These are phyloP conservation scores for Venturia canescens DNA, from an alignment of 1,140 invertebrate genomes.

Conservation along the genomic window DNA sequence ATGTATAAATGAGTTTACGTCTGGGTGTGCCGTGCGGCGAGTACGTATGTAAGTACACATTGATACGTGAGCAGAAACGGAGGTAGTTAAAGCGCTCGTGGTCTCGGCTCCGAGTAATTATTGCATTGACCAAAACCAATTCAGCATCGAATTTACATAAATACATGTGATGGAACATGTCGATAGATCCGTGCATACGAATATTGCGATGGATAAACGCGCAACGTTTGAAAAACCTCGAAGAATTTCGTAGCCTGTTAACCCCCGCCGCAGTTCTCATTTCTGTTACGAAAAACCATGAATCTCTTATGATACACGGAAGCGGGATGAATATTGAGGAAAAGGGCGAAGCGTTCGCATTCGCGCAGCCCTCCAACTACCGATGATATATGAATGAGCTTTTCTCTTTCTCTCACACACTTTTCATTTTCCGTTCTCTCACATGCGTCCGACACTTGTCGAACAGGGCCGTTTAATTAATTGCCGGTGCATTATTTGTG, in stretches of 20 bases:
- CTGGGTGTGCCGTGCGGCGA: too few relatives aligned
- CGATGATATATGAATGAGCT: slow-evolving; percentile 5
- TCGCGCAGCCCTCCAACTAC: neutral
- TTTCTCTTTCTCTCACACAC: neutral
- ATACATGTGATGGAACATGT: slow-evolving; percentile 51
- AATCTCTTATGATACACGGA: neutral
- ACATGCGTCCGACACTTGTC: slow-evolving; percentile 40
- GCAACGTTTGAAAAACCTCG: neutral
- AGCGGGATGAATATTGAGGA: neutral
- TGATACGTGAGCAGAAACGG: neutral
- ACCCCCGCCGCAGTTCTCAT: neutral
- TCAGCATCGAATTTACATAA: slow-evolving; percentile 64
- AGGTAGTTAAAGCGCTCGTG: slow-evolving; percentile 2
- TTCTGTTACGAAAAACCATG: neutral
- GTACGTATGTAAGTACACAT: neutral
- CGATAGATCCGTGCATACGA: neutral
- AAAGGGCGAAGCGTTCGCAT: neutral
- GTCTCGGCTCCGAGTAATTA: slow-evolving; percentile 50
- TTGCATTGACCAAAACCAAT: slow-evolving; percentile 59
- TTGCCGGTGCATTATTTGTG: slow-evolving; percentile 62
- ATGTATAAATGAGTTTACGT: neutral
- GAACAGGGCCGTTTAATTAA: slow-evolving; percentile 58
- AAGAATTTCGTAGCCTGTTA: neutral
- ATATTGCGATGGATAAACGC: neutral
- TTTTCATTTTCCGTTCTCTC: neutral